Evolutionary conservation across 1,140 invertebrate genomes (phyloP), one percentile per base, ranked within the genome.

Genomic region (Onthophagus taurus): DNA sequence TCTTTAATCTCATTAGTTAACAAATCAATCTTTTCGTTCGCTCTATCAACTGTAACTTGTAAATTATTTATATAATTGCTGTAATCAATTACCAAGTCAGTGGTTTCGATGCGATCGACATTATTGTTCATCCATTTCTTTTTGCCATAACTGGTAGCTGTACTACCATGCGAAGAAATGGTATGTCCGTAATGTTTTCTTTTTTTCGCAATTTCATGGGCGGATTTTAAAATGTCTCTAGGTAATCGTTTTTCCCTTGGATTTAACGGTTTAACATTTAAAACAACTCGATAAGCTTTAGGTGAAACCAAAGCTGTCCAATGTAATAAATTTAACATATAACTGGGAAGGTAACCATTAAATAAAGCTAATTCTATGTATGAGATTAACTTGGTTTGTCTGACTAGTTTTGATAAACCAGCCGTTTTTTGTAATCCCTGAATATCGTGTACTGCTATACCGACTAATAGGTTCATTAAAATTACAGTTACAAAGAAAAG

Each of bases 361-460:
- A 80, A 80, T 8, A 84, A 56, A 0, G 81, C 80, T 14, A 77
- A 63, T 53, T 85, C 83, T 44, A 85, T 78, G 49, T 83, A 83
- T 13, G 78, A 78, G 18, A 85, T 83, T 0, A 85, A 59, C 58
- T 85, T 81, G 1, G 83, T 85, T 59, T 85, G 81, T n/a, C 81
- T 69, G 4, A 85, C 82, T 2, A 85, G 65, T 54, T 84, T 82
- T 0, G 80, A 81, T 2, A 85, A 61, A 0, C 79, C 81, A 0
- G 82, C 83, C 0, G 81, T 84, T 63, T 83, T 84, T 47, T 83
- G 80, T 1, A 85, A 61, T 0, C 81, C 79, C 50, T 85, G 81
- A 36, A 86, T 86, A 59, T 87, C 83, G 45, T 83, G 79, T 1
- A 87, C 84, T 0, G 84, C 83, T 44, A 87, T 83, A 51, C 83